A percentile compares a stretch with the other conserved stretches of the same genome.
Evolutionary conservation across 2,113 vertebrate genomes (phyloP).

Genomic region (Cariama cristata): DNA sequence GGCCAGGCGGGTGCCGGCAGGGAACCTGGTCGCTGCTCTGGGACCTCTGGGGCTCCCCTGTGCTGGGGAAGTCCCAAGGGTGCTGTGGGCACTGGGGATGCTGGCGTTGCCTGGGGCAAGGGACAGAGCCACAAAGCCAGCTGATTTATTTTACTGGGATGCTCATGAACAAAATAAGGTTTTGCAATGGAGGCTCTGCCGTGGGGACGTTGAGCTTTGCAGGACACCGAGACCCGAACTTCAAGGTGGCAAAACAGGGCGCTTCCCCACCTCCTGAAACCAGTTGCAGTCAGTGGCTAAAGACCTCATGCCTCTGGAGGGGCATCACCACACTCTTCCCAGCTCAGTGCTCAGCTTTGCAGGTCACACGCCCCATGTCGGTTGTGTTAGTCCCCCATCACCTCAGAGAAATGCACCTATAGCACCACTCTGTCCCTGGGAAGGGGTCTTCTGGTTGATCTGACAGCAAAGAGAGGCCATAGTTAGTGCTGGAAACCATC

Average conservation of each 20-base stretch:
- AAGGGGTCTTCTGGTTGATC: neutral
- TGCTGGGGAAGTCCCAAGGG: neutral
- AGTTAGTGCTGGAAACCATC: neutral
- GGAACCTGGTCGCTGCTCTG: too few species aligned
- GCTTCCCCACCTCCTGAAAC: neutral
- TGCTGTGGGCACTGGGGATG: neutral
- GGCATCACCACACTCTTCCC: neutral
- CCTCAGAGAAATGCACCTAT: fast-evolving
- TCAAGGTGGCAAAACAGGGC: fast-evolving
- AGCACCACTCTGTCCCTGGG: neutral
- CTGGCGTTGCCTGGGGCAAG: too few species aligned
- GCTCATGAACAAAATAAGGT: neutral
- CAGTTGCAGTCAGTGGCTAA: fast-evolving
- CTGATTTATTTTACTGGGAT: neutral
- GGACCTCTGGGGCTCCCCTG: too few species aligned
- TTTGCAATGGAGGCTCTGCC: neutral
- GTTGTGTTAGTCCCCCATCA: neutral
- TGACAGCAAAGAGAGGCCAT: neutral
- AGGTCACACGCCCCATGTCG: fast-evolving
- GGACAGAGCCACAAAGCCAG: neutral
- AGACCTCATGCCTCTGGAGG: fast-evolving
- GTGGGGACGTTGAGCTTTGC: fast-evolving
- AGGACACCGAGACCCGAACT: fast-evolving
- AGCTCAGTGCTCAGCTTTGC: neutral
- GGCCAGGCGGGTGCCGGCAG: neutral